phyloP scores from a whole-genome alignment of 2,113 vertebrate species.

The Alethe castanea region DNA sequence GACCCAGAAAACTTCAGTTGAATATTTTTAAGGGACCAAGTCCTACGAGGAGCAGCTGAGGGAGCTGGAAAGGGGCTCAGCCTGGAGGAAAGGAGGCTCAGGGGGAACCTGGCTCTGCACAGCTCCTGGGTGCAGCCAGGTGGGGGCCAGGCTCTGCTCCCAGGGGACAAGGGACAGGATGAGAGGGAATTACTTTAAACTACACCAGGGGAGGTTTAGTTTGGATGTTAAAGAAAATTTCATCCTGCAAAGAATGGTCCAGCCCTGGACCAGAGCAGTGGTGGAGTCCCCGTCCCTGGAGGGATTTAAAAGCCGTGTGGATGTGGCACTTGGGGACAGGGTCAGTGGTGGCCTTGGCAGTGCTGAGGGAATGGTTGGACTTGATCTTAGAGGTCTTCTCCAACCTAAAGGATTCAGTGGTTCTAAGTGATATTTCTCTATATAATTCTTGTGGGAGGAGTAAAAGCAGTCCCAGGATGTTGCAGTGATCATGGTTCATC shows the following conservation, averaged over 20 bases:
- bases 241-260: background rate
- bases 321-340: background rate
- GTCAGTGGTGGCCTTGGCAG: background rate
- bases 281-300: background rate
- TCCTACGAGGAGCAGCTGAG: background rate
- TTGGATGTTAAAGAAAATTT: background rate
- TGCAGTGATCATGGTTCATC: fast-evolving
- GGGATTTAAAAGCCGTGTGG: fast-evolving
- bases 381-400: background rate
- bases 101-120: background rate
- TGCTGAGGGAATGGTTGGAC: background rate
- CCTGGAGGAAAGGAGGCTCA: background rate
- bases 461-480: background rate
- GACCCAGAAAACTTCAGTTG: fast-evolving
- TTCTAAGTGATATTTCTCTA: background rate
- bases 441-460: background rate
- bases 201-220: background rate
- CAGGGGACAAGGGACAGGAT: background rate
- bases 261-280: background rate
- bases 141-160: background rate
- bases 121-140: background rate
- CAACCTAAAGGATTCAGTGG: background rate
- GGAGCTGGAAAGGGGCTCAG: background rate
- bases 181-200: background rate
- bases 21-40: background rate